Evolutionary conservation across 2,113 vertebrate genomes (phyloP).

Genomic region (Sylvilagus bachmani): DNA sequence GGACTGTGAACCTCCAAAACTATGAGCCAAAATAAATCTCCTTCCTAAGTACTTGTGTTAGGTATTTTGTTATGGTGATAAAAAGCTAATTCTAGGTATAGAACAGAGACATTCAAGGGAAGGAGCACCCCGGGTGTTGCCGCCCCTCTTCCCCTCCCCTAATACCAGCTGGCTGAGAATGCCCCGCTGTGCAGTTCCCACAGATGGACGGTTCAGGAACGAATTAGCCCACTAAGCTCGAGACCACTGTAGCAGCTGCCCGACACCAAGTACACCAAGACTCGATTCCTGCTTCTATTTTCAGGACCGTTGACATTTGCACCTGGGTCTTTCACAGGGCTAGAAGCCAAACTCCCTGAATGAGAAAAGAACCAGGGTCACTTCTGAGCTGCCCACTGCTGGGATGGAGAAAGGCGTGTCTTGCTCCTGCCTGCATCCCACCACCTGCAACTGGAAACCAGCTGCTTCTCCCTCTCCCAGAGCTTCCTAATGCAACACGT

Average conservation of each 20-base stretch:
- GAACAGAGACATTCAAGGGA: background rate
- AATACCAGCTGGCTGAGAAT: background rate
- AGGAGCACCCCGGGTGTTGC: background rate
- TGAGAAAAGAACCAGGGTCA: background rate
- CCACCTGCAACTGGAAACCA: background rate
- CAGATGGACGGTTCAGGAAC: background rate
- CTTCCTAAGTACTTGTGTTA: too few species aligned
- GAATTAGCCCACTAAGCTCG: background rate
- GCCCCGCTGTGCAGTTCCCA: background rate
- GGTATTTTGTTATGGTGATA: too few species aligned
- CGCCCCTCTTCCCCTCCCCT: too few species aligned
- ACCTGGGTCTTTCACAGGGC: background rate
- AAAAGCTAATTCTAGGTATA: too few species aligned
- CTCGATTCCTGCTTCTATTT: background rate
- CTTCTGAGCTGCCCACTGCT: background rate
- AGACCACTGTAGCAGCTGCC: background rate
- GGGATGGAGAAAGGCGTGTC: background rate
- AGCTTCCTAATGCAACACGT: background rate
- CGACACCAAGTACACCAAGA: too few species aligned
- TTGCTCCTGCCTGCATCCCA: background rate
- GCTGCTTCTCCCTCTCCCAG: background rate
- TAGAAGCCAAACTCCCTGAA: background rate
- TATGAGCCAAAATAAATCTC: too few species aligned
- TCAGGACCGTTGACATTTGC: background rate
- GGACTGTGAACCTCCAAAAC: too few species aligned